Conservation (phyloP, 35 echinoderm and acorn worm species). For the Ophiothrix spiculata region DNA sequence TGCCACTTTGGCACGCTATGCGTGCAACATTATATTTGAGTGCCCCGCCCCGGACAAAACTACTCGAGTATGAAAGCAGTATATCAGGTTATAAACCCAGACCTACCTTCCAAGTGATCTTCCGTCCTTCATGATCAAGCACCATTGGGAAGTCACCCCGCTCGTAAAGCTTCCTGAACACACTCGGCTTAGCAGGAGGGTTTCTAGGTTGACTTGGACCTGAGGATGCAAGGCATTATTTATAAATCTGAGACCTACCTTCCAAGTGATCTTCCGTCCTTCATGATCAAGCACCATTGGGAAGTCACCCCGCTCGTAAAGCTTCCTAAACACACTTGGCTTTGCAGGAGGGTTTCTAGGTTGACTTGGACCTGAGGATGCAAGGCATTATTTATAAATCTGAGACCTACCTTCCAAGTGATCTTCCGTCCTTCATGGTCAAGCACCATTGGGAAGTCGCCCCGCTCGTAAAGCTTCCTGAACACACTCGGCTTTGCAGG, state of each 20-base stretch:
- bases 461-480: conserved; percentile 48
- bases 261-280: conserved; percentile 66
- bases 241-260: no score
- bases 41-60: background rate
- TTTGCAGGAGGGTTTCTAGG: no score
- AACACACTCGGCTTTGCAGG: conserved; percentile 38
- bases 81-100: background rate
- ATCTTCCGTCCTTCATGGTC: conserved; percentile 64
- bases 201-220: no score
- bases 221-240: no score
- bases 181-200: conserved; percentile 25
- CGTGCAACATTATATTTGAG: background rate
- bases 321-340: conserved; percentile 46
- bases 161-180: conserved; percentile 53
- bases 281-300: conserved; percentile 51
- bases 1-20: no score
- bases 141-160: conserved; percentile 55
- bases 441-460: conserved; percentile 48
- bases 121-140: conserved; percentile 53
- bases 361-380: no score
- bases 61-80: background rate
- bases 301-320: conserved; percentile 54
- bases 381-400: no score
- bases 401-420: conserved; percentile 59
- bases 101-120: conserved; percentile 64